Conservation (phyloP, 2,888 invertebrate genomes). For the Drymonia ruficornis region DNA sequence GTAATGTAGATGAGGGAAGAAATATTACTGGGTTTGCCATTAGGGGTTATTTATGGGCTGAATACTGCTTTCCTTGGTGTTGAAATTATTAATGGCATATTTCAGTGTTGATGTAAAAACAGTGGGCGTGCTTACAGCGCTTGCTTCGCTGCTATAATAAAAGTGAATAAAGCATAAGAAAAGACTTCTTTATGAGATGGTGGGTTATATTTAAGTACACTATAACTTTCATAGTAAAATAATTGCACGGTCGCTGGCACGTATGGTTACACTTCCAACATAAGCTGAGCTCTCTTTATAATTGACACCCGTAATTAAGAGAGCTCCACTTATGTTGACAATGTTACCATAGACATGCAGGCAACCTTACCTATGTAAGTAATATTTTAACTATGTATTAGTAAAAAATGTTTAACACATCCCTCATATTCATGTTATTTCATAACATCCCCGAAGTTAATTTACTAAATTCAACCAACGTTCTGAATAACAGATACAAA, state of each 20-base stretch:
- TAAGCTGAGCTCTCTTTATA: no score
- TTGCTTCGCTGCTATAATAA: neutral
- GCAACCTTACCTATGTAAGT: no score
- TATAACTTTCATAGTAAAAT: no score
- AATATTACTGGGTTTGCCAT: constrained; percentile 70
- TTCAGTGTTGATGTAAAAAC: constrained; percentile 45
- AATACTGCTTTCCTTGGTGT: constrained; percentile 60
- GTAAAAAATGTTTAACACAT: neutral
- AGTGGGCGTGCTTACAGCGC: constrained; percentile 16
- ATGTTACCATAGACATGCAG: no score
- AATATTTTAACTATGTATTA: no score
- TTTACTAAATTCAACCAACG: neutral
- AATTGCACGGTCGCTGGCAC: no score
- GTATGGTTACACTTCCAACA: no score
- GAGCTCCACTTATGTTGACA: no score
- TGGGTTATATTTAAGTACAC: no score
- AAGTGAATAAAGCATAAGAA: neutral
- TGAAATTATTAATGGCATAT: constrained; percentile 68
- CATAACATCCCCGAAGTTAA: neutral
- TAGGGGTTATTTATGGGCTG: constrained; percentile 67
- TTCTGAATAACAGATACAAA: neutral
- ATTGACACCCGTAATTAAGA: no score
- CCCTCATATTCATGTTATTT: neutral
- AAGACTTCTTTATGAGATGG: neutral
- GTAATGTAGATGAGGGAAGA: constrained; percentile 76